Percentiles rank a stretch among this genome's conserved stretches.
Evolutionary conservation across 2,888 invertebrate genomes (phyloP).

Genomic region (Tiliacea citrago): DNA sequence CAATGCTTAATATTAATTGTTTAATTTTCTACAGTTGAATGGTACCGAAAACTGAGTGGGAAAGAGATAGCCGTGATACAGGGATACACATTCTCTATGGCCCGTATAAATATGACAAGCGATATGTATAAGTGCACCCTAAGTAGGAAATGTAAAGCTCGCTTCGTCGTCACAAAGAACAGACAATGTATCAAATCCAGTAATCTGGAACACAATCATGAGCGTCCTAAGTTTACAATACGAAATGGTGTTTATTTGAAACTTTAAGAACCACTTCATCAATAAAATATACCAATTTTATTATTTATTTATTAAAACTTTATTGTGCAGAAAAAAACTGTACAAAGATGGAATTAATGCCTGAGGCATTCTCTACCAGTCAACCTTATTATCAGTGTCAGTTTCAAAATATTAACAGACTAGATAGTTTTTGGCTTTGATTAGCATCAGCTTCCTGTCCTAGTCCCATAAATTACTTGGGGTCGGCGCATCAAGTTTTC

Average conservation of each 20-base stretch:
- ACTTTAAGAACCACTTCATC: neutral
- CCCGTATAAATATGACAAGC: neutral
- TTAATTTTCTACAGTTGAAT: slow-evolving; percentile 32
- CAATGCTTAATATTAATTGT: neutral
- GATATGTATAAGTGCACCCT: slow-evolving; percentile 22
- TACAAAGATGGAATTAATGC: too few relatives aligned
- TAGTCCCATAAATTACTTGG: too few relatives aligned
- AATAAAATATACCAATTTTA: neutral
- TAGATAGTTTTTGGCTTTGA: neutral
- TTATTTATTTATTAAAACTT: neutral
- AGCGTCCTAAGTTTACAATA: neutral
- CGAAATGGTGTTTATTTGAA: slow-evolving; percentile 29
- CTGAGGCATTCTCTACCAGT: too few relatives aligned
- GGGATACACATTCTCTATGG: slow-evolving; percentile 71
- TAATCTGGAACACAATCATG: slow-evolving; percentile 23
- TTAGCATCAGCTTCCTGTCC: neutral
- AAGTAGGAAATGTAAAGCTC: slow-evolving; percentile 20
- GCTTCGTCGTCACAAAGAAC: slow-evolving; percentile 30
- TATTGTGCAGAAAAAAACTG: too few relatives aligned
- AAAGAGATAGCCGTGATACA: slow-evolving; percentile 68
- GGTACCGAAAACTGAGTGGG: slow-evolving; percentile 61
- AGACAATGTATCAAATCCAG: slow-evolving; percentile 1
- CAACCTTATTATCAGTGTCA: neutral
- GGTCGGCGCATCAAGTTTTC: neutral
- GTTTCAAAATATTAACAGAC: neutral